phyloP scores from a whole-genome alignment of 2,797 vertebrate species.

The Sylvilagus floridanus region DNA sequence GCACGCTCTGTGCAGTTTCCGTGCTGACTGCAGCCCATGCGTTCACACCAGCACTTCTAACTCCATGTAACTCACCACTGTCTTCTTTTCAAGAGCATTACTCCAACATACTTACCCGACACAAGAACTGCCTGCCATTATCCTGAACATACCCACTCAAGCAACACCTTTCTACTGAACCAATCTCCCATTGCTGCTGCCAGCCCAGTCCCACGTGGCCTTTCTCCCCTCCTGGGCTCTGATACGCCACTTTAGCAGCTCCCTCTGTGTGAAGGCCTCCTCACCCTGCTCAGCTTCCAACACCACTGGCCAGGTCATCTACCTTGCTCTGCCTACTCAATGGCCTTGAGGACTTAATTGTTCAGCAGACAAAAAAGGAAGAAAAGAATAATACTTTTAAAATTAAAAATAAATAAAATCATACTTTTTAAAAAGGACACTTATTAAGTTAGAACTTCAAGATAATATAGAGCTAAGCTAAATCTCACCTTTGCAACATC shows the following conservation, averaged over 20 bases:
- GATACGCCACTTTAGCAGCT: neutral
- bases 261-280: neutral
- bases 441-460: constrained; percentile 52
- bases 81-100: neutral
- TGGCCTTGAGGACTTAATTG: neutral
- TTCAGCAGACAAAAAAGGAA: neutral
- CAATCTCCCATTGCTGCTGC: neutral
- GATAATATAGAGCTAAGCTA: constrained; percentile 45
- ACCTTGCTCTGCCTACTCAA: neutral
- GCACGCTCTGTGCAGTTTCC: neutral
- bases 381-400: neutral
- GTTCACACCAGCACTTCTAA: constrained; percentile 25
- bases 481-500: constrained; percentile 68
- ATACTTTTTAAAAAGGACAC: constrained; percentile 32
- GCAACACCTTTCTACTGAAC: neutral
- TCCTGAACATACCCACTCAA: neutral
- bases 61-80: neutral
- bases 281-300: neutral
- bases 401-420: neutral
- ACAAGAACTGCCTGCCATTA: neutral
- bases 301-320: neutral
- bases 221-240: neutral
- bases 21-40: too few relatives aligned
- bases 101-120: neutral
- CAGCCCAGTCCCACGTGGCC: neutral